phyloP scores from a whole-genome alignment of 2,113 vertebrate genomes.

The Corythaeola cristata region DNA sequence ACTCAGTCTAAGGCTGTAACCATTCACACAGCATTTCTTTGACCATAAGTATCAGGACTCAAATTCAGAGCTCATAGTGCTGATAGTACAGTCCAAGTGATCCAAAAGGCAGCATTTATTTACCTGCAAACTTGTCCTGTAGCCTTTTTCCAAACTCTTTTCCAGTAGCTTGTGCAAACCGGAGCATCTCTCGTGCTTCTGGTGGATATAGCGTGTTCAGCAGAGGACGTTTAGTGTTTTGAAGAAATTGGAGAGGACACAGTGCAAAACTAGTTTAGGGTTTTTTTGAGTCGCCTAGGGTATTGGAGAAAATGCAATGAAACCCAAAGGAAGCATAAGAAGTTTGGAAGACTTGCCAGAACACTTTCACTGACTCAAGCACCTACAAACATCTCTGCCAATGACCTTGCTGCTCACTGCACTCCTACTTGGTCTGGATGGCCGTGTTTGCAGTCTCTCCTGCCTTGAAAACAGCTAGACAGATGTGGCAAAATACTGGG shows the following conservation, averaged over 20 bases:
- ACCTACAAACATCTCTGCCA: not conserved
- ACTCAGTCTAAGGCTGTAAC: not conserved
- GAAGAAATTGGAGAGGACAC: not conserved
- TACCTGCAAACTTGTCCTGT: not conserved
- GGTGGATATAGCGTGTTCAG: not conserved
- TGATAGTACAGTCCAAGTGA: not conserved
- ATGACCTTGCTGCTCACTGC: not conserved
- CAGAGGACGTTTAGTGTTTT: not conserved
- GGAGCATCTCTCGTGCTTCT: not conserved
- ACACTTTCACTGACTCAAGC: not conserved
- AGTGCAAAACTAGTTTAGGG: not conserved
- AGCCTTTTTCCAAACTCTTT: not conserved
- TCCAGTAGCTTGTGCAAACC: not conserved
- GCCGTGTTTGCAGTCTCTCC: not conserved
- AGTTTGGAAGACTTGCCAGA: not conserved
- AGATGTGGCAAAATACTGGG: not conserved
- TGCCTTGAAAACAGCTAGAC: not conserved
- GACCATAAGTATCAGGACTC: not conserved
- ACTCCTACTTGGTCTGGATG: not conserved
- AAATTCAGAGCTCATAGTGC: not conserved
- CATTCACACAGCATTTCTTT: rapidly evolving
- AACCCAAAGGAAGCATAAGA: not conserved
- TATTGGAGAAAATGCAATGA: not conserved
- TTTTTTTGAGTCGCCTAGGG: not conserved
- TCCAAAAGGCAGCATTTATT: not conserved